Conservation (phyloP, 2,797 vertebrate species). For the Galagoides demidoff region DNA sequence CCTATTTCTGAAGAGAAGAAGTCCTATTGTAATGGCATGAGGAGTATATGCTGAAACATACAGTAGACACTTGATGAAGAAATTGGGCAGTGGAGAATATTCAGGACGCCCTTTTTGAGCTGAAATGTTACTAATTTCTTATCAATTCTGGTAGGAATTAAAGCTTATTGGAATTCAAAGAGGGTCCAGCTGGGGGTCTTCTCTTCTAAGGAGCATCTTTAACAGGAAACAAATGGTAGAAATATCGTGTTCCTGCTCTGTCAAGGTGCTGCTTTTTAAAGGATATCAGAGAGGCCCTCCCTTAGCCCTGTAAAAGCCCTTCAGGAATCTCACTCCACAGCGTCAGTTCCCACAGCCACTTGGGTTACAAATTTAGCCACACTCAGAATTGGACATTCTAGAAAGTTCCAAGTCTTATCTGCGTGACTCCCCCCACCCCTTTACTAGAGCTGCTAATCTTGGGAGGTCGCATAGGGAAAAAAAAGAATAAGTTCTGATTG, state of each 20-base stretch:
- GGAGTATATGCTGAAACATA: neutral
- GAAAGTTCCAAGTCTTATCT: neutral
- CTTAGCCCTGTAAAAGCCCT: neutral
- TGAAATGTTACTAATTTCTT: neutral
- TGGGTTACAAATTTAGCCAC: slow-evolving; percentile 15
- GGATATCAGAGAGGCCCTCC: neutral
- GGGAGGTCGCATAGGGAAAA: neutral
- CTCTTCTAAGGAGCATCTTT: neutral
- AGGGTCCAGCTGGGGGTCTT: neutral
- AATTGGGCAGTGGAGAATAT: neutral
- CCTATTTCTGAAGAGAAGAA: neutral
- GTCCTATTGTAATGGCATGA: neutral
- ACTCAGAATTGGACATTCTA: neutral
- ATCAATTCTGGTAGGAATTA: neutral
- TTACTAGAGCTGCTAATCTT: slow-evolving; percentile 27
- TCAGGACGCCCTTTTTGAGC: neutral
- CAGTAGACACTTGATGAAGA: neutral
- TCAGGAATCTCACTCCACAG: neutral
- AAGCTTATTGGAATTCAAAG: neutral
- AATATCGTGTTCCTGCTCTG: neutral
- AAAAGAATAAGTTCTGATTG: neutral
- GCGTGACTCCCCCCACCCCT: neutral
- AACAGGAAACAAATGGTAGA: neutral
- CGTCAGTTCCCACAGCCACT: neutral
- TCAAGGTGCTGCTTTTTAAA: neutral